Evolutionary conservation across 2,113 vertebrate genomes (phyloP).

Genomic region (Physeter macrocephalus): DNA sequence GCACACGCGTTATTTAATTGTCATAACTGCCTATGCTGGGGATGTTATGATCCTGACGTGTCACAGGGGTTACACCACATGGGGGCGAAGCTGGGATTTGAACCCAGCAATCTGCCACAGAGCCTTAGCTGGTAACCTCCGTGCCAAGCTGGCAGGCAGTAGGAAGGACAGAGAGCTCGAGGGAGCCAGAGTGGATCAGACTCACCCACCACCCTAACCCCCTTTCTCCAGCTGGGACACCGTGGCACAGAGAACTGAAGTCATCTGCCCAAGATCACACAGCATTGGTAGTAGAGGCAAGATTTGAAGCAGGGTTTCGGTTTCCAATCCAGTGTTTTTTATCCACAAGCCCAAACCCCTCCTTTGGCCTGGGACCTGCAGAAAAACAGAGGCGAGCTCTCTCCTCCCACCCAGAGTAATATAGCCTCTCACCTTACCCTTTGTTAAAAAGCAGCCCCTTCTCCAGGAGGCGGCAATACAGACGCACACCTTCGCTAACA

Average conservation of each 20-base stretch:
- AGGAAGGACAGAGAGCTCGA: neutral
- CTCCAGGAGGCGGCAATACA: accelerated
- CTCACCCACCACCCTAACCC: neutral
- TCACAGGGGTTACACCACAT: neutral
- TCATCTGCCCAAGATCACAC: neutral
- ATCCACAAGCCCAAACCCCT: neutral
- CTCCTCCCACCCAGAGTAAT: neutral
- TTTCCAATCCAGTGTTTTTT: neutral
- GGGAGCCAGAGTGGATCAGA: neutral
- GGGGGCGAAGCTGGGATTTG: neutral
- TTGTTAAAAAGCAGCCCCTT: neutral
- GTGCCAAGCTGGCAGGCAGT: accelerated
- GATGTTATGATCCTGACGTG: neutral
- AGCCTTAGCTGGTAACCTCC: neutral
- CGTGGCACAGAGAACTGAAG: neutral
- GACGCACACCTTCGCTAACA: too few relatives aligned
- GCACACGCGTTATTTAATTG: too few relatives aligned
- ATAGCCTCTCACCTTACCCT: neutral
- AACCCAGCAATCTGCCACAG: accelerated
- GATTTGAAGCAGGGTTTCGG: neutral
- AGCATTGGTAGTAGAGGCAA: neutral
- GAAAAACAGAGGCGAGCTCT: neutral
- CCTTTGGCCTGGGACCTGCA: neutral
- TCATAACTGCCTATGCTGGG: accelerated
- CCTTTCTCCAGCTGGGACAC: neutral